Base-by-base conservation (phyloP, 1,140 invertebrate species). In the Pristionchus pacificus region DNA sequence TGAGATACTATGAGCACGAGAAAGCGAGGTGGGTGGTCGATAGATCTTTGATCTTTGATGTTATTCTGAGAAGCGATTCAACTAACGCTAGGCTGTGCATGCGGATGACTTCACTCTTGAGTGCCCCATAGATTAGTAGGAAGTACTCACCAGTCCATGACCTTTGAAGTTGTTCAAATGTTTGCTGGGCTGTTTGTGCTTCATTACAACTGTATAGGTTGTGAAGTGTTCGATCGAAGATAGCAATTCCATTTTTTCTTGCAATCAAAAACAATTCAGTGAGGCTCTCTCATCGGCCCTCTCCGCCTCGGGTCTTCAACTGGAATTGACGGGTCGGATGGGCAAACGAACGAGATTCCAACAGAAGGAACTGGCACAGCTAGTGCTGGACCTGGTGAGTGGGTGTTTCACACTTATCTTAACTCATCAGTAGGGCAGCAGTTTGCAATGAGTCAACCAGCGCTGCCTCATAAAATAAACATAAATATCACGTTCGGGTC, bases 261-360 rank as follows among this genome's bases (percentile, higher is more conserved):
- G n/a, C n/a, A n/a, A n/a, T n/a, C n/a, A 19, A 49, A 6, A 49
- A 49, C 19, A 10, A 49, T 49, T 49, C 6, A 49, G 38, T 6
- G 38, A 49, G 19, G 38, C 38, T 19, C 38, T 49, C 19, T 10
- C 6, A 10, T 19, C 6, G 19, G 38, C 38, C 19, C 38, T 49
- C 19, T 49, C 19, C 38, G 6, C 19, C 19, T 49, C 38, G 6
- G 38, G 38, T 49, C 38, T 49, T 49, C 6, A 72, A n/a, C 24
- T 69, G 2, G 49, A 77, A 61, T 66, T 75, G 66, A 70, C 83
- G 88, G 91, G 92, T 74, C 86, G 89, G 19, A 84, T 96, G 61
- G 94, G 94, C 10, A 93, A 92, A 84, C 87, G 94, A 71, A 97
- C 93, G 24, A 91, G 90, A 80, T 94, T 89, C 84, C 94, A 98